Evolutionary conservation across 2,797 vertebrate species (phyloP).

Genomic region (Apogon talboti): DNA sequence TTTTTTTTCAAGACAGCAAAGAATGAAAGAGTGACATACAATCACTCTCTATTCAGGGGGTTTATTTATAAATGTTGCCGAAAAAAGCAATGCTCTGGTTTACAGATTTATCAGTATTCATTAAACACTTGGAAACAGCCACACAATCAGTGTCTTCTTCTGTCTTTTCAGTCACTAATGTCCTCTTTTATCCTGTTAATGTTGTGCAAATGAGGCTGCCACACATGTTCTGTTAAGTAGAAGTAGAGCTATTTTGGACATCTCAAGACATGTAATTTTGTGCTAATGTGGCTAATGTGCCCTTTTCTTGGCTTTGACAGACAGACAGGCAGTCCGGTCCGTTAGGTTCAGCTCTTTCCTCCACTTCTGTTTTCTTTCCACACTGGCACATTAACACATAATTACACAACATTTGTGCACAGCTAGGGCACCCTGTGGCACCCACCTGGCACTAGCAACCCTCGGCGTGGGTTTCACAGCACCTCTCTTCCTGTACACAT

Average conservation of each 20-base stretch:
- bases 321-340: slow-evolving; percentile 40
- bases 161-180: slow-evolving; percentile 5
- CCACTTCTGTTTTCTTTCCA: slow-evolving; percentile 37
- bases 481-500: slow-evolving; percentile 72
- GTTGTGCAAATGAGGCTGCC: slow-evolving; percentile 31
- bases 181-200: slow-evolving; percentile 8
- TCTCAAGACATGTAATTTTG: slow-evolving; percentile 47
- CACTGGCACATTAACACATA: slow-evolving; percentile 73
- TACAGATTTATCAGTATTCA: not conserved
- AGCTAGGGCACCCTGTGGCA: slow-evolving; percentile 64
- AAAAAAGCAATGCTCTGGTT: not conserved
- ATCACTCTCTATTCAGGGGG: not conserved
- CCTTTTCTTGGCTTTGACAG: slow-evolving; percentile 52
- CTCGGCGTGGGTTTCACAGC: slow-evolving; percentile 57
- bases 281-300: slow-evolving; percentile 57
- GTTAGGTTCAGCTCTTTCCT: slow-evolving; percentile 35
- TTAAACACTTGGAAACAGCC: slow-evolving; percentile 2
- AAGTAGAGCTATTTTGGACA: slow-evolving; percentile 52
- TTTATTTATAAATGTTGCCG: slow-evolving; percentile 1
- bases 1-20: not conserved
- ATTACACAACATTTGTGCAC: slow-evolving; percentile 79
- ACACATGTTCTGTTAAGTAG: slow-evolving; percentile 23
- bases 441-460: slow-evolving; percentile 64
- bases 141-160: not conserved
- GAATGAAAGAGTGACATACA: not conserved